These are phyloP conservation scores for Anoplius nigerrimus DNA, from an alignment of 2,888 invertebrate species.

Conservation along the genomic window DNA sequence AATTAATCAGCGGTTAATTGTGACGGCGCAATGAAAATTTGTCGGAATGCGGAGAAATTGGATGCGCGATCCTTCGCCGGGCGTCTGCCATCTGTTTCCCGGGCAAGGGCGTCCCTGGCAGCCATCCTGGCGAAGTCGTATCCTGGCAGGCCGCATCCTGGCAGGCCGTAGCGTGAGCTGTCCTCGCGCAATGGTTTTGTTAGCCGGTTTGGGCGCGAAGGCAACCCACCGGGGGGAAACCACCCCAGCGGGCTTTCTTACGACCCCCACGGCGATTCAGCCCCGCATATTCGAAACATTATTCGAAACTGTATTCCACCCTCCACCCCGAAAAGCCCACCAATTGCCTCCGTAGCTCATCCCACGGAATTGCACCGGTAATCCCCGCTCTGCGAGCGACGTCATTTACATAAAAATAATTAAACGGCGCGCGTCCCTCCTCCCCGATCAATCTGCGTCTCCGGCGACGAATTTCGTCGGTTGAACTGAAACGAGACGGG, in stretches of 20 bases:
- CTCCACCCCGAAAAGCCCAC: conserved; percentile 39
- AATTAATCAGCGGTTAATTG: no score
- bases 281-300: conserved; percentile 57
- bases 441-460: conserved; percentile 9
- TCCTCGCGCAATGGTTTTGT: conserved; percentile 49
- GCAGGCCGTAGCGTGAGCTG: no score
- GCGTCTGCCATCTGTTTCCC: conserved; percentile 4
- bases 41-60: no score
- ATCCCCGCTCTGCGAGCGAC: conserved; percentile 41
- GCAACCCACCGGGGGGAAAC: conserved; percentile 49
- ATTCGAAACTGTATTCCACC: conserved; percentile 45
- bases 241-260: conserved; percentile 49
- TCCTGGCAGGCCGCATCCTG: no score
- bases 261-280: conserved; percentile 42
- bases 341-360: conserved; percentile 50
- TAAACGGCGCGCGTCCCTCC: conserved; percentile 53
- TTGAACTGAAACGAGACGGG: conserved; percentile 11
- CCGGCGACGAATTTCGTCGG: conserved; percentile 15
- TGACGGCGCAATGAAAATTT: no score
- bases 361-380: conserved; percentile 60
- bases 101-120: no score
- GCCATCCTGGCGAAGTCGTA: no score
- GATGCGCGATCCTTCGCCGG: not conserved
- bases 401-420: conserved; percentile 68
- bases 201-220: conserved; percentile 24